Conservation (phyloP, 2,888 invertebrate species). For the Heliconius ethilla region DNA sequence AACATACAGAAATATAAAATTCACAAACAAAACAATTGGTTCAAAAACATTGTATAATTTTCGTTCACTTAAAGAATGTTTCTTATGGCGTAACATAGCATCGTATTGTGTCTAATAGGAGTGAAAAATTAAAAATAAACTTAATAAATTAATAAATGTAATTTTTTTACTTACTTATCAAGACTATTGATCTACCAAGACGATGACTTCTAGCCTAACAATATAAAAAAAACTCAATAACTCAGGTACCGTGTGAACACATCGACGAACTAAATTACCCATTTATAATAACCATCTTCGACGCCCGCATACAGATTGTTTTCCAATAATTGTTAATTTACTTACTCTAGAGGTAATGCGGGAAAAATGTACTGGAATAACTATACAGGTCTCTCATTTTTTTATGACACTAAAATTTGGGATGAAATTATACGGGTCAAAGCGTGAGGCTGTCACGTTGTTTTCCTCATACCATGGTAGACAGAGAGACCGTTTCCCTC, state of each 20-base stretch:
- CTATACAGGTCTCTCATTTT: constrained; percentile 2
- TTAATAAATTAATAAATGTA: too few relatives aligned
- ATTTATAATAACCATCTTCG: constrained; percentile 19
- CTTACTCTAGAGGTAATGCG: not conserved
- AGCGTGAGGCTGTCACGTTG: too few relatives aligned
- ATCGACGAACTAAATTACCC: constrained; percentile 18
- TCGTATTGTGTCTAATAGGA: too few relatives aligned
- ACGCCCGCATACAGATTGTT: constrained; percentile 27
- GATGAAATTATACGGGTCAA: too few relatives aligned
- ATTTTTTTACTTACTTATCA: too few relatives aligned
- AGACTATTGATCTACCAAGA: too few relatives aligned
- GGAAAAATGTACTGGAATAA: constrained; percentile 23
- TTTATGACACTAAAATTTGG: not conserved
- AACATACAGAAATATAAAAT: too few relatives aligned
- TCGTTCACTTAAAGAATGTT: not conserved
- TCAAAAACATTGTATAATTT: not conserved
- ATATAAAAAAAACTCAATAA: not conserved
- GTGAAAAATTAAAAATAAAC: too few relatives aligned
- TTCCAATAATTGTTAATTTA: constrained; percentile 27
- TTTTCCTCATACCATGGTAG: too few relatives aligned
- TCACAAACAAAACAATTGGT: too few relatives aligned
- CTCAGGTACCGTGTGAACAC: not conserved
- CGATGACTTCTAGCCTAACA: not conserved
- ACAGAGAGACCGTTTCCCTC: too few relatives aligned
- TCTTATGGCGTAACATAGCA: not conserved